Evolutionary conservation across 2,797 vertebrate genomes (phyloP), one percentile per base, ranked within the genome.

Genomic region (Rallus crepitans): DNA sequence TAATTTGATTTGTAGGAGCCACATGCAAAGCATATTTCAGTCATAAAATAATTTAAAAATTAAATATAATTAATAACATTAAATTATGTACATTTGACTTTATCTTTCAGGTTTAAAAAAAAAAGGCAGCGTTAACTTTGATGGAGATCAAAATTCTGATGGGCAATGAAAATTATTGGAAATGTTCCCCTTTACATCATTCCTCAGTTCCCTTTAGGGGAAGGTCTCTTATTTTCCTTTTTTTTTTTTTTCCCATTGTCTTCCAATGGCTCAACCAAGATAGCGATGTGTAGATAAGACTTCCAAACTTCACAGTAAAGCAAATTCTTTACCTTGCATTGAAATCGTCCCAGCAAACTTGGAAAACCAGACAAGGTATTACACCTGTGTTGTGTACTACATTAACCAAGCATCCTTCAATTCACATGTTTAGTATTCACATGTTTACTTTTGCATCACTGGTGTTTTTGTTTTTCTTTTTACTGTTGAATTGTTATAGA

Each of bases 291-390:
- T 30, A 83, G 42, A 11, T 56, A 85, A 73, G 28, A 60, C 7
- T 68, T 90, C 86, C 19, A 75, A 14, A 56, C 8, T 80, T 73
- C 8, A 15, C 30, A 78, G 9, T 56, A 3, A 28, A 85, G 7
- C 39, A 52, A 53, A 47, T 66, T 70, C 27, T 82, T 88, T 52
- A 25, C 5, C 15, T 39, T 82, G 9, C 40, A 16, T 23, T 79
- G 72, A 90, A 93, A 64, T 75, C 60, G 90, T 88, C 77, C n/a
- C 35, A 65, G 81, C 53, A 89, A 92, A 75, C 16, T 77, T 82
- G n/a, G 28, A 90, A 93, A 89, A 78, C 17, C 45, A 89, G 37
- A 70, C 63, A 88, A 76, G 94, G 91, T 89, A 65, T 80, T 93
- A 59, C 40, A 35, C 47, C 28, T 63, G 9, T 77, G 31, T 87